A percentile compares a stretch with the other conserved stretches of the same genome.
phyloP scores from a whole-genome alignment of 2,888 invertebrate genomes.

The Gandaritis pyraliata region DNA sequence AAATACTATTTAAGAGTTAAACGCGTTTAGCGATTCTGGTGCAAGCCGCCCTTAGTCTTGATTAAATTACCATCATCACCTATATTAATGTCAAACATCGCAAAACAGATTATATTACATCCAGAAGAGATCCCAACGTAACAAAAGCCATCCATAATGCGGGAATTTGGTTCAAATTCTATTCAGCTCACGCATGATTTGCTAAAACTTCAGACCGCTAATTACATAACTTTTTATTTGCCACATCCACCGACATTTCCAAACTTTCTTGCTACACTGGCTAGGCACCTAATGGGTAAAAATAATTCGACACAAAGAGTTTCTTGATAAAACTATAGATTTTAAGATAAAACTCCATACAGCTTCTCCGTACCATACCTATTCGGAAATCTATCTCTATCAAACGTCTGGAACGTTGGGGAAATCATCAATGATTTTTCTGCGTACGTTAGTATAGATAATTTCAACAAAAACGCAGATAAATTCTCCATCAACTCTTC shows the following conservation, averaged over 20 bases:
- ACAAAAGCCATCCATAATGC: conserved; percentile 35
- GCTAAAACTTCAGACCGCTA: conserved; percentile 58
- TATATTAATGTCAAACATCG: conserved; percentile 17
- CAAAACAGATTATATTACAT: conserved; percentile 15
- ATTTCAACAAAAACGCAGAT: conserved; percentile 14
- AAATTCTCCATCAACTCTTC: conserved; percentile 66
- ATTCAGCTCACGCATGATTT: conserved; percentile 54
- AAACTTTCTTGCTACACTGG: conserved; percentile 47
- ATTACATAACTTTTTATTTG: conserved; percentile 68
- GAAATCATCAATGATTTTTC: neutral
- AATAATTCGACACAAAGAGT: neutral
- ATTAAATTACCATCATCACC: conserved; percentile 1
- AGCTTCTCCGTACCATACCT: neutral
- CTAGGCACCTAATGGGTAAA: conserved; percentile 28
- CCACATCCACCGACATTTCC: conserved; percentile 49
- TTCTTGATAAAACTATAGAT: neutral
- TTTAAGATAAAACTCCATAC: too few species aligned
- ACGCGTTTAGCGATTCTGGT: too few species aligned
- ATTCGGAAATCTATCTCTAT: neutral
- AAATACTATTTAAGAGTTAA: too few species aligned
- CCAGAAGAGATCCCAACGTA: conserved; percentile 17
- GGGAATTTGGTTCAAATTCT: conserved; percentile 39
- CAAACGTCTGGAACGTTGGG: neutral
- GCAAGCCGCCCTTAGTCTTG: too few species aligned
- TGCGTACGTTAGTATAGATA: neutral